A percentile compares a stretch with the other conserved stretches of the same genome.
Evolutionary conservation across 2,888 invertebrate species (phyloP).

Genomic region (Eristalinus aeneus): DNA sequence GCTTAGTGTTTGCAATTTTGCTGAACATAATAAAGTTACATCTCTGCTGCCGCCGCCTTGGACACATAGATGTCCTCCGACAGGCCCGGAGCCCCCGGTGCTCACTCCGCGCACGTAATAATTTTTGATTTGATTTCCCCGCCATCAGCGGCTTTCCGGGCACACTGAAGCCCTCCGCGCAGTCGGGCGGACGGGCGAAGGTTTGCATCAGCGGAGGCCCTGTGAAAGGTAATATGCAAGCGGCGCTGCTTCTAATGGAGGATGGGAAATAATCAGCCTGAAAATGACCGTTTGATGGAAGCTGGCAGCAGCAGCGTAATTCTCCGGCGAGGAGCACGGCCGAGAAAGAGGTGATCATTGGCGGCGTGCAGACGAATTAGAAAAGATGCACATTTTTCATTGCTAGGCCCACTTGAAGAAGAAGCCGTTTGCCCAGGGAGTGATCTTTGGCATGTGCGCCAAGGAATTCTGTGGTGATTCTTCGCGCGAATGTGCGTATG

Average conservation of each 20-base stretch:
- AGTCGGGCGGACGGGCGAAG: not conserved
- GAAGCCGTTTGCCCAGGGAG: constrained; percentile 51
- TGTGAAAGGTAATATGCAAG: constrained; percentile 56
- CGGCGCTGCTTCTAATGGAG: constrained; percentile 64
- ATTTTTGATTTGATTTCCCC: constrained; percentile 66
- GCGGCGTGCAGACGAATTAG: constrained; percentile 60
- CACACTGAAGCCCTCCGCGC: not conserved
- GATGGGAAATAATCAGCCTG: constrained; percentile 65
- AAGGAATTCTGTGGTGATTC: constrained; percentile 49
- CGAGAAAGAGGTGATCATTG: constrained; percentile 14
- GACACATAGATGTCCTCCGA: constrained; percentile 65
- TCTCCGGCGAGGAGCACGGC: constrained; percentile 54
- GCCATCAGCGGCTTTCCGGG: constrained; percentile 22
- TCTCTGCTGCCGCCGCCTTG: constrained; percentile 39
- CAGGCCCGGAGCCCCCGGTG: constrained; percentile 22
- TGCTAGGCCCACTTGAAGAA: constrained; percentile 60
- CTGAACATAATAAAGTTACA: constrained; percentile 69
- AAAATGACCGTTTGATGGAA: constrained; percentile 69
- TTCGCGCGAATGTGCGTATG: not conserved
- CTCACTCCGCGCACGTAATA: constrained; percentile 31
- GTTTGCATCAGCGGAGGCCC: constrained; percentile 1
- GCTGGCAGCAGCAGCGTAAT: constrained; percentile 36
- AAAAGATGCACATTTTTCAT: constrained; percentile 68
- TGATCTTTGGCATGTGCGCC: constrained; percentile 69
- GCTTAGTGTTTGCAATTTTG: constrained; percentile 67